A percentile compares a stretch with the other conserved stretches of the same genome.
Evolutionary conservation across 2,113 vertebrate genomes (phyloP).

Genomic region (Lophotis ruficrista): DNA sequence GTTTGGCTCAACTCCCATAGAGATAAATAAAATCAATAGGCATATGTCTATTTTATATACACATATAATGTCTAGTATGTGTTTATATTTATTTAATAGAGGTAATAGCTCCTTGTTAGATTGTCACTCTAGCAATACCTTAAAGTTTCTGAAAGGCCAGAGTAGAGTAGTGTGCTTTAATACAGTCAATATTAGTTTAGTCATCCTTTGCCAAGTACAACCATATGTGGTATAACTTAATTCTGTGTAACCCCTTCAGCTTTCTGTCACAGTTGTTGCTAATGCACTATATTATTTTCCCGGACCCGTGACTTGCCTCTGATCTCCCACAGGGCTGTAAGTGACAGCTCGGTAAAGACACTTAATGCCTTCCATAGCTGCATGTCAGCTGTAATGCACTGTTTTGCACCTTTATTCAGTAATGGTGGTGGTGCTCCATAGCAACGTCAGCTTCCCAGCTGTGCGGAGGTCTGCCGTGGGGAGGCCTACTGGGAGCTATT

Average conservation of each 20-base stretch:
- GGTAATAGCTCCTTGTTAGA: neutral
- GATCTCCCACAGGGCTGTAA: constrained; percentile 65
- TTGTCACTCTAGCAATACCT: neutral
- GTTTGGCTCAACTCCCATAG: neutral
- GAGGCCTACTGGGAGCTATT: constrained; percentile 63
- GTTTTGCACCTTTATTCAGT: constrained; percentile 45
- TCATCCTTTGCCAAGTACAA: constrained; percentile 51
- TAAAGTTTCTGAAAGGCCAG: neutral
- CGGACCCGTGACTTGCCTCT: constrained; percentile 58
- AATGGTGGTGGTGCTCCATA: constrained; percentile 59
- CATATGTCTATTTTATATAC: neutral
- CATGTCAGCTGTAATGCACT: constrained; percentile 33
- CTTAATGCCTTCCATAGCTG: constrained; percentile 31
- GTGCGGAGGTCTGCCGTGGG: constrained; percentile 25
- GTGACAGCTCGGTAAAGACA: constrained; percentile 78
- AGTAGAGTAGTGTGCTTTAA: neutral
- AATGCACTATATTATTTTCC: constrained; percentile 82
- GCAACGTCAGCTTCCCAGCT: constrained; percentile 54
- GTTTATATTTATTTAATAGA: neutral
- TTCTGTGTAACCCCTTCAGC: constrained; percentile 79
- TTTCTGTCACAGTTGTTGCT: constrained; percentile 79
- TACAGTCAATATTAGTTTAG: constrained; percentile 18
- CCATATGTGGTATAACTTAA: constrained; percentile 70
- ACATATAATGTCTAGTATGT: neutral
- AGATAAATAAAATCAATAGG: neutral